These are phyloP conservation scores for Ruditapes philippinarum DNA, from an alignment of 1,140 invertebrate genomes.

Conservation along the genomic window DNA sequence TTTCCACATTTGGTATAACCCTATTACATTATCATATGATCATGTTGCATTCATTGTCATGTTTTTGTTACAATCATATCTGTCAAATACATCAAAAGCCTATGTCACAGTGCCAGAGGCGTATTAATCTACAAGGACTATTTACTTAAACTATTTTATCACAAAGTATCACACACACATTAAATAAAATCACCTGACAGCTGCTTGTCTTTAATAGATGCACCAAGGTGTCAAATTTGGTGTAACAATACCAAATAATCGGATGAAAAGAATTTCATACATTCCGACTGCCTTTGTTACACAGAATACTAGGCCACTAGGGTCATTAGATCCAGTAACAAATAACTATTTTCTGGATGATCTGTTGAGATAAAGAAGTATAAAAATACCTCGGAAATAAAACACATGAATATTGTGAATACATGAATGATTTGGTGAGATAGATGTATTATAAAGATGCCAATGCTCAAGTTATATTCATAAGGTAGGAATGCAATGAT, in stretches of 20 bases:
- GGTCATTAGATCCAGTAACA: background rate
- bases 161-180: background rate
- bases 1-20: background rate
- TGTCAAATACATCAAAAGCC: background rate
- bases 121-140: background rate
- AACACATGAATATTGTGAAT: background rate
- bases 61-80: background rate
- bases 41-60: background rate
- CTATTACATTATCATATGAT: too few relatives aligned
- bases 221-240: background rate
- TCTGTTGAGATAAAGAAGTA: background rate
- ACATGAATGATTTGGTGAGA: too few relatives aligned
- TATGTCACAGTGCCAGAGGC: background rate
- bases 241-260: background rate
- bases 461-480: background rate
- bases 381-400: background rate
- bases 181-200: conserved; percentile 1
- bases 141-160: conserved; percentile 26
- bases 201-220: background rate
- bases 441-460: conserved; percentile 7
- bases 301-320: background rate
- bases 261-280: conserved; percentile 17
- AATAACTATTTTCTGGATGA: background rate
- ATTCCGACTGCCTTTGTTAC: background rate
- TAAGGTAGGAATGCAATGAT: background rate